These are phyloP conservation scores for Phoeniculus purpureus DNA, from an alignment of 2,797 vertebrate species.

Conservation along the genomic window DNA sequence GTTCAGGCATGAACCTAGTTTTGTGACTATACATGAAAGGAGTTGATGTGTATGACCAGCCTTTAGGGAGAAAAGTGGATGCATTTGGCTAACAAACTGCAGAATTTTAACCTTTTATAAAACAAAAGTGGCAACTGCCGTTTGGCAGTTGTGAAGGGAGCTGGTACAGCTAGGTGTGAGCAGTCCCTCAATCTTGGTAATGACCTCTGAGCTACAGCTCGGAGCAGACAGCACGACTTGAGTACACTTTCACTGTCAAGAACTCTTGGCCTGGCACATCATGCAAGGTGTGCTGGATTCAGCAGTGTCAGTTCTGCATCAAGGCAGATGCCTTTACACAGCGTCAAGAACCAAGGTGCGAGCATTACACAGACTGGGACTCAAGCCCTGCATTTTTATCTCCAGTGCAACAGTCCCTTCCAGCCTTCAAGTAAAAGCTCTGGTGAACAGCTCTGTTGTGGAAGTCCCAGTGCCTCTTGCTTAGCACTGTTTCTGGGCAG, in stretches of 20 bases:
- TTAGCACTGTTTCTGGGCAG: neutral
- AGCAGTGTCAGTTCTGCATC: neutral
- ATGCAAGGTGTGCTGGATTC: fast-evolving
- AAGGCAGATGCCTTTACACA: neutral
- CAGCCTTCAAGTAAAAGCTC: neutral
- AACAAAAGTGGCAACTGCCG: neutral
- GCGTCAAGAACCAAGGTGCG: neutral
- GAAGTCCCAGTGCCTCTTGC: neutral
- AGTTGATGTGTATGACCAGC: neutral
- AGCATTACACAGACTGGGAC: neutral
- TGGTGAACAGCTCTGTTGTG: neutral
- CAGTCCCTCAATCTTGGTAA: neutral
- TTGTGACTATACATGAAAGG: neutral
- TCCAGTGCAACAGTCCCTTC: neutral
- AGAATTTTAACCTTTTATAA: neutral
- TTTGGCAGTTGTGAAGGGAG: neutral
- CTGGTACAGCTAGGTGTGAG: neutral
- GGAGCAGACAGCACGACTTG: fast-evolving
- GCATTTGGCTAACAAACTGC: neutral
- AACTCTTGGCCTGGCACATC: neutral
- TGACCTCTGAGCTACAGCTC: neutral
- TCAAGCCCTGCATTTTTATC: neutral
- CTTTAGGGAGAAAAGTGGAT: neutral
- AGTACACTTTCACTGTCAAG: neutral
- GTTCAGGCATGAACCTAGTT: neutral